A percentile compares a stretch with the other conserved stretches of the same genome.
phyloP scores from a whole-genome alignment of 2,888 invertebrate species.

The Ophion slaviceki region DNA sequence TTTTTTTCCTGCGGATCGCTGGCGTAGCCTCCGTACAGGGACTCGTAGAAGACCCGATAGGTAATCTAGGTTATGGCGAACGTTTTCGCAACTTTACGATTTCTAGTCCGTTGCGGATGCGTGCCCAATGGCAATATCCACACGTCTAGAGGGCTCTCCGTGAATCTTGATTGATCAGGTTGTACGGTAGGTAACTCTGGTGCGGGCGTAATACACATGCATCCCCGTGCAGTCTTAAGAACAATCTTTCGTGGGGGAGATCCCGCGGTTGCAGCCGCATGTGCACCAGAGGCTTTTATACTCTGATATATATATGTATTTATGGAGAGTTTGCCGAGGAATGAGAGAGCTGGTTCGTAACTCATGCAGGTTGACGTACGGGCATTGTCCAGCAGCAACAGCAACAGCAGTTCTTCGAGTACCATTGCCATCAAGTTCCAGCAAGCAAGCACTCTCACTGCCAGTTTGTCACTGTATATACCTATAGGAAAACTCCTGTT shows the following conservation, averaged over 20 bases:
- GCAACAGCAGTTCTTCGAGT: conserved; percentile 68
- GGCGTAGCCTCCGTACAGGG: not conserved
- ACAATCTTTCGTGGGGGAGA: conserved; percentile 41
- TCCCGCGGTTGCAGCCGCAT: conserved; percentile 31
- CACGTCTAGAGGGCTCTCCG: conserved; percentile 25
- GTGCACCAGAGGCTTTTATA: conserved; percentile 35
- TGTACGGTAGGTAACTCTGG: conserved; percentile 31
- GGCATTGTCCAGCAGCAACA: conserved; percentile 75
- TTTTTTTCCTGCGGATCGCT: not conserved
- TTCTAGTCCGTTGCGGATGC: conserved; percentile 48
- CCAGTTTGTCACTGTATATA: conserved; percentile 40
- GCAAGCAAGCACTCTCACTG: conserved; percentile 49
- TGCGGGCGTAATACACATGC: conserved; percentile 47
- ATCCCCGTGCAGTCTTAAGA: conserved; percentile 46
- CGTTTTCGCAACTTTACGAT: conserved; percentile 36
- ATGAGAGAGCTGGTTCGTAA: conserved; percentile 73
- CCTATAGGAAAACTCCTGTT: conserved; percentile 30
- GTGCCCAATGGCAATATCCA: conserved; percentile 50
- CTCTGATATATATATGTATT: conserved; percentile 20
- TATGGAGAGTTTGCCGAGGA: conserved; percentile 39
- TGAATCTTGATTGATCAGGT: conserved; percentile 32
- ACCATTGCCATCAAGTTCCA: conserved; percentile 60
- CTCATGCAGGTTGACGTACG: conserved; percentile 77
- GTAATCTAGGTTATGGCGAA: conserved; percentile 33
- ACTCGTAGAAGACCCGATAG: not conserved